These are phyloP conservation scores for Trichogramma pretiosum DNA, from an alignment of 1,140 invertebrate genomes.

Conservation along the genomic window DNA sequence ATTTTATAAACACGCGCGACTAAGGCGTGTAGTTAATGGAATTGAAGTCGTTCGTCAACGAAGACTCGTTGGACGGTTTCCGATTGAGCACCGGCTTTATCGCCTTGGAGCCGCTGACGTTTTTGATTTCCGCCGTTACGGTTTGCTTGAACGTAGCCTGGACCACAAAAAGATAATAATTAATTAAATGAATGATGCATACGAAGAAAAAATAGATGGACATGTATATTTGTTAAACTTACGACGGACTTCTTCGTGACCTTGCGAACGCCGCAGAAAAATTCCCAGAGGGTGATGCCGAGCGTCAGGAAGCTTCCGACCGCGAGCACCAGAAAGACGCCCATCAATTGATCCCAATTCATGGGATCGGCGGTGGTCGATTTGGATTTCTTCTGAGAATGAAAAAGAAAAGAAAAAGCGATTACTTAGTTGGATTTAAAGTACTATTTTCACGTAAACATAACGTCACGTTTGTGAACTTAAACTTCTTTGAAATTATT, in stretches of 20 bases:
- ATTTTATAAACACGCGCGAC: no score
- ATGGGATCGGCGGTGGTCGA: slow-evolving; percentile 6
- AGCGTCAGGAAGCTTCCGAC: not conserved
- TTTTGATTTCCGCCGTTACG: slow-evolving; percentile 1
- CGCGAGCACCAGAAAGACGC: slow-evolving; percentile 7
- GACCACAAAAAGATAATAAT: no score
- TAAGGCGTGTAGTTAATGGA: no score
- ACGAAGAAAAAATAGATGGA: no score
- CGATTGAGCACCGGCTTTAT: slow-evolving; percentile 11
- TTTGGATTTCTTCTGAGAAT: not conserved
- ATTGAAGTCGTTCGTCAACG: no score
- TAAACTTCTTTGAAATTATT: no score
- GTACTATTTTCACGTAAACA: no score
- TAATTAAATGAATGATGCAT: no score
- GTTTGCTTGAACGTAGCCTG: not conserved
- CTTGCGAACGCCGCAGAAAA: not conserved
- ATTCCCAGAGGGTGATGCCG: slow-evolving; percentile 1
- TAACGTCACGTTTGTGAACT: no score
- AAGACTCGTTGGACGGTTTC: slow-evolving; percentile 1
- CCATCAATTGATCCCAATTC: slow-evolving; percentile 10
- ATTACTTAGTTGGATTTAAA: no score
- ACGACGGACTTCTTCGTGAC: slow-evolving; percentile 6
- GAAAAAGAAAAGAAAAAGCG: not conserved
- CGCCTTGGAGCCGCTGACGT: not conserved
- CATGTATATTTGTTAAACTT: no score